Base-by-base conservation (phyloP, 2,888 invertebrate species). In the Hydrotaea cyrtoneurina region DNA sequence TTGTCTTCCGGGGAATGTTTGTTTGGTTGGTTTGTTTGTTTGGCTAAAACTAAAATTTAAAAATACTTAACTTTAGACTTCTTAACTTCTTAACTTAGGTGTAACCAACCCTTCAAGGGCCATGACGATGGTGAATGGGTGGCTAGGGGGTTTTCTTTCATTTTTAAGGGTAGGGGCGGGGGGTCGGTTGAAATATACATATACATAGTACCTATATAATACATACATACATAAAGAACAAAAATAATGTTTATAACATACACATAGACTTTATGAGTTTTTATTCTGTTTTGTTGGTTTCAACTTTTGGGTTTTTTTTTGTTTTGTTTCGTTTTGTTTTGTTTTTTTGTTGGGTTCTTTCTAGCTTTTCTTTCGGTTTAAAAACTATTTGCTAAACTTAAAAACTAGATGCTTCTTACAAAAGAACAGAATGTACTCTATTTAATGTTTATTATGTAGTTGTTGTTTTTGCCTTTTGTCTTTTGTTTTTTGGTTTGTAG, bases 191-290 rank as follows among this genome's bases (percentile, higher is more conserved):
- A 55, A 26, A 59, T 86, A 76, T 83, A 78, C 80, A 86, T 72
- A 78, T 85, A 64, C 36, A 64, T 31, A 62, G 62, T 53, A 62
- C n/a, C 62, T 62, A 10, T 69, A 83, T 83, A 80, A 81, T 86
- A 86, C 83, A 83, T 62, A 76, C 76, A 75, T 71, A 85, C 80
- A 83, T 83, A 85, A 83, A 80, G 72, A 85, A 83, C n/a, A 50
- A 64, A 50, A 62, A 43, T 26, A 83, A 83, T 78, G 66, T 85
- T 78, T 82, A 74, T 80, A 81, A 86, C 83, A 82, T 83, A 83
- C 84, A 83, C 83, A 82, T 79, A 80, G 76, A 83, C 77, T 79
- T 66, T 39, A 62, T 72, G 39, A 19, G 43, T 72, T 17, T 73
- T 78, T 23, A 69, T 19, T 71, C 31, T 57, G 59, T 66, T 53